phyloP scores from a whole-genome alignment of 2,113 vertebrate species.

The Platysternon megacephalum region DNA sequence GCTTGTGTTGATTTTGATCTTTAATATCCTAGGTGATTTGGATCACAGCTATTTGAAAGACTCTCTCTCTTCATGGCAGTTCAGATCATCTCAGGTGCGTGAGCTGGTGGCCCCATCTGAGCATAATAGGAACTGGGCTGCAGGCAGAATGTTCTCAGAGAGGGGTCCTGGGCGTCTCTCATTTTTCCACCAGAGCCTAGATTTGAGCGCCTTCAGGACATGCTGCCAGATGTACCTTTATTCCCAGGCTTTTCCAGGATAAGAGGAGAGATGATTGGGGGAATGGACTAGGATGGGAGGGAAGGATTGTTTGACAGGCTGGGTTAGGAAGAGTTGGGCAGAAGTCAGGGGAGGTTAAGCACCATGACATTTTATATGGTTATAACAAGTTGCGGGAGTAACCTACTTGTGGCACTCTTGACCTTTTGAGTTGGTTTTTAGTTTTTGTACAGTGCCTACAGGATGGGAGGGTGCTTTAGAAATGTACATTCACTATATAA shows the following conservation, averaged over 20 bases:
- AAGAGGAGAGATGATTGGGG: background rate
- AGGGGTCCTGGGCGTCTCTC: background rate
- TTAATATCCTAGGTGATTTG: background rate
- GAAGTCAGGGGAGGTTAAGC: background rate
- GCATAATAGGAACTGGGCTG: background rate
- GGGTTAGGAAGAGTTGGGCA: background rate
- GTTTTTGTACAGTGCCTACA: background rate
- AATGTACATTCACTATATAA: background rate
- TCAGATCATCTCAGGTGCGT: background rate
- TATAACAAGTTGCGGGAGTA: background rate
- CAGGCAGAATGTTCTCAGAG: background rate
- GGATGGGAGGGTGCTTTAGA: background rate
- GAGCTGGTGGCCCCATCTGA: background rate
- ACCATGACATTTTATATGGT: background rate
- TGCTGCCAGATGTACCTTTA: background rate
- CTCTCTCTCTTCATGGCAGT: background rate
- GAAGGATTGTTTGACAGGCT: background rate
- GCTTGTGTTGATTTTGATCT: background rate
- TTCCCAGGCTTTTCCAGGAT: background rate
- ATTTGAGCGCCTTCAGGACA: background rate
- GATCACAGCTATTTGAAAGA: background rate
- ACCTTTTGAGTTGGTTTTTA: background rate
- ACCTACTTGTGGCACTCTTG: background rate
- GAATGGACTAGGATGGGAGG: background rate
- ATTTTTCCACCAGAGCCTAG: background rate